Percentiles rank a stretch among this genome's conserved stretches.
Conservation (phyloP, 2,888 invertebrate species). For the Leptothorax acervorum region DNA sequence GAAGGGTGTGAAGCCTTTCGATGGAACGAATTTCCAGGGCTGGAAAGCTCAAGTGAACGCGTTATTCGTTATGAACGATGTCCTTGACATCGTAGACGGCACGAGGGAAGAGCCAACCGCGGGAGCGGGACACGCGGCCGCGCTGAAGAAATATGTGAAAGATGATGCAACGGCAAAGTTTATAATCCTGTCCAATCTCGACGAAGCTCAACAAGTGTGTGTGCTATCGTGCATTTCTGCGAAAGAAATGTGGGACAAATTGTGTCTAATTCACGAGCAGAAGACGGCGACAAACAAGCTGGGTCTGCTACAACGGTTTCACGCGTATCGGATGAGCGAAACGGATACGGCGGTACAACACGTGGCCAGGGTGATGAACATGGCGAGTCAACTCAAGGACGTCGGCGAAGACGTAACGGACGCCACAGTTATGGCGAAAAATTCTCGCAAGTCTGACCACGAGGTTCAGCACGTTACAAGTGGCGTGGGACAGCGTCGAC, state of each 20-base stretch:
- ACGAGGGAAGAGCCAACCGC: slow-evolving; percentile 47
- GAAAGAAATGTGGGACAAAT: slow-evolving; percentile 65
- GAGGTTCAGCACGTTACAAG: no score
- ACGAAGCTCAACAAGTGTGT: slow-evolving; percentile 65
- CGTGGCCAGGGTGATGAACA: slow-evolving; percentile 60
- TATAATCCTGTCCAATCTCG: slow-evolving; percentile 66
- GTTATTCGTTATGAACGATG: slow-evolving; percentile 61
- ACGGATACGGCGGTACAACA: slow-evolving; percentile 63
- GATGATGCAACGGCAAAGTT: slow-evolving; percentile 69
- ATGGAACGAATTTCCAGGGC: slow-evolving; percentile 61
- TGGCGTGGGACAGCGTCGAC: no score
- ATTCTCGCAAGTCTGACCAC: no score
- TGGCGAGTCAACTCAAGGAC: no score
- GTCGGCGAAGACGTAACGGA: no score
- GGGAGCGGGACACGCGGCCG: slow-evolving; percentile 43
- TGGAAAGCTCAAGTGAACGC: slow-evolving; percentile 62
- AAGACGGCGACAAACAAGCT: slow-evolving; percentile 64
- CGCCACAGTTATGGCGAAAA: no score
- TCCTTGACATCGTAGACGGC: slow-evolving; percentile 60
- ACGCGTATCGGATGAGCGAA: slow-evolving; percentile 61
- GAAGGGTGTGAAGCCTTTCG: slow-evolving; percentile 57
- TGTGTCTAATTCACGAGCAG: slow-evolving; percentile 65
- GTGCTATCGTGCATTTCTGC: slow-evolving; percentile 45
- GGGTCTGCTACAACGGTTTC: slow-evolving; percentile 58
- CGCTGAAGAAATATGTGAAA: slow-evolving; percentile 56